phyloP scores from a whole-genome alignment of 2,113 vertebrate genomes.

The Siniperca knerii region DNA sequence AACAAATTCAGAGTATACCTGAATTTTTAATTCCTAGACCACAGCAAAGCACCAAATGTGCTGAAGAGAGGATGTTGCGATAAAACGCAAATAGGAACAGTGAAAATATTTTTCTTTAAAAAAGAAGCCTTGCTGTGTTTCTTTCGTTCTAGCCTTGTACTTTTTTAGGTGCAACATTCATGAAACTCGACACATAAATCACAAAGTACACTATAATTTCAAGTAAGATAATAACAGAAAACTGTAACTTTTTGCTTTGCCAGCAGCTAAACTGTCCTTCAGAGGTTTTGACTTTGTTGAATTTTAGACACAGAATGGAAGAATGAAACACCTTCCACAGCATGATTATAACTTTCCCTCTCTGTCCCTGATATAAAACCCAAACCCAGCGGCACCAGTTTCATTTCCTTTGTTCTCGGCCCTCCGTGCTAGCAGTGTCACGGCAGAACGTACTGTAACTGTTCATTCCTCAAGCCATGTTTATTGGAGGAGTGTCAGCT shows the following conservation, averaged over 20 bases:
- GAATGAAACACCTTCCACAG: neutral
- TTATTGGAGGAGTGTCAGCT: slow-evolving; percentile 3
- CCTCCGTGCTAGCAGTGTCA: neutral
- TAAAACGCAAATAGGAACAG: no score
- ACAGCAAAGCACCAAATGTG: neutral
- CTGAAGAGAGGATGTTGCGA: neutral
- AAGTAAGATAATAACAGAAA: neutral
- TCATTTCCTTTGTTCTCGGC: neutral
- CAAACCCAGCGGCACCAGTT: neutral
- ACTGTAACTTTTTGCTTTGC: neutral
- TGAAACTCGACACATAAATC: neutral
- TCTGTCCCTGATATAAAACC: neutral
- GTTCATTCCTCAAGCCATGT: neutral
- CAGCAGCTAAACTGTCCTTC: neutral
- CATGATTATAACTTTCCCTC: neutral
- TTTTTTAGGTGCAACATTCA: neutral
- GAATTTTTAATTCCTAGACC: neutral
- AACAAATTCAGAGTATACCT: no score
- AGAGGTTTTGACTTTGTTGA: neutral
- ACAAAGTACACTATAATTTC: neutral
- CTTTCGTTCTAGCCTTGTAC: neutral
- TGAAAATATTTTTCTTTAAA: no score
- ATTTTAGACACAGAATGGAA: neutral
- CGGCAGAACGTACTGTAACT: neutral
- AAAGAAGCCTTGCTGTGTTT: no score